A percentile compares a stretch with the other conserved stretches of the same genome.
These are phyloP conservation scores for Galerucella calmariensis DNA, from an alignment of 2,888 invertebrate genomes.

Conservation along the genomic window DNA sequence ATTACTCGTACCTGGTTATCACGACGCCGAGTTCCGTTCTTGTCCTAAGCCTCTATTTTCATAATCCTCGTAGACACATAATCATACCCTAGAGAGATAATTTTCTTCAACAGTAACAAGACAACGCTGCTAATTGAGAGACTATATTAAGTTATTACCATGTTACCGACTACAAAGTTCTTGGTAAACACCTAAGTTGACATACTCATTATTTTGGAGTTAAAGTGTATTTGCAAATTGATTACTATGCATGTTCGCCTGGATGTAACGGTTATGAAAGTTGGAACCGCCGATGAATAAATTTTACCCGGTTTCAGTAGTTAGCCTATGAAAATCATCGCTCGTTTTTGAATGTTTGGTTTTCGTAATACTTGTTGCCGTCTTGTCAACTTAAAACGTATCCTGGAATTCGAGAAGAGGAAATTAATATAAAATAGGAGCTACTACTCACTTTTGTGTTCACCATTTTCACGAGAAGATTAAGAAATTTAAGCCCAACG, in stretches of 20 bases:
- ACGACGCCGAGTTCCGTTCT: not conserved
- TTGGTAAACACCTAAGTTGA: conserved; percentile 48
- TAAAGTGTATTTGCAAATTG: conserved; percentile 40
- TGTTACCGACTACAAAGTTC: conserved; percentile 56
- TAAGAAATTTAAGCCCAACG: too few species aligned
- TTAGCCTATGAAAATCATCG: not conserved
- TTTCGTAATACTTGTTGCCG: conserved; percentile 3
- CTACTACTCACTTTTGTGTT: not conserved
- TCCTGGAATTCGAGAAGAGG: too few species aligned
- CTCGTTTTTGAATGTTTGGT: not conserved
- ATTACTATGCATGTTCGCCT: conserved; percentile 37
- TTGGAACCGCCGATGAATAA: conserved; percentile 10
- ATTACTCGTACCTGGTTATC: not conserved
- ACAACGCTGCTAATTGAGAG: conserved; percentile 60
- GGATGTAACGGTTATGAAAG: conserved; percentile 33
- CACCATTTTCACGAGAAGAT: too few species aligned
- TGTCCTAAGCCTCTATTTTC: conserved; percentile 12
- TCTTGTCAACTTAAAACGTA: not conserved
- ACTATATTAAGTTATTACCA: conserved; percentile 61
- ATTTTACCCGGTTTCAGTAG: conserved; percentile 11
- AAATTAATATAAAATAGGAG: not conserved
- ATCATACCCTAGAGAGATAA: conserved; percentile 59
- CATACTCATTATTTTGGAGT: conserved; percentile 44
- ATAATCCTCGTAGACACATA: conserved; percentile 46
- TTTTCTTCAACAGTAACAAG: conserved; percentile 59